Percentiles rank a stretch among this genome's conserved stretches.
Conservation (phyloP, 53 echinoderm and acorn worm species). For the Echinometra lucunter region DNA sequence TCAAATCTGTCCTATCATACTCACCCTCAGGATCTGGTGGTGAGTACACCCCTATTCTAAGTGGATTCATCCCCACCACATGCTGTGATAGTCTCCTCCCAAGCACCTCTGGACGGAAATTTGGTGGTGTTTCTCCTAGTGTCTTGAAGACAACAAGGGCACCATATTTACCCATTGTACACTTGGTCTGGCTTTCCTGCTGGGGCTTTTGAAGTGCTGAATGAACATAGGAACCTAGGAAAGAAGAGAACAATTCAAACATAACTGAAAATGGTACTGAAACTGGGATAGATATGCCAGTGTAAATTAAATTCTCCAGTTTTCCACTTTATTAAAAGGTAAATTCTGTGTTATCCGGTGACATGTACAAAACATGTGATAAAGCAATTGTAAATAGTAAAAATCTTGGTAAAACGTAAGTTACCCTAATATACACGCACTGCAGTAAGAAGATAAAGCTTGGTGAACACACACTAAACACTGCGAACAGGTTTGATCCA, state of each 20-base stretch:
- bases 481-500: too few relatives aligned
- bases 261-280: not conserved
- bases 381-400: too few relatives aligned
- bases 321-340: too few relatives aligned
- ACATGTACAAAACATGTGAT: too few relatives aligned
- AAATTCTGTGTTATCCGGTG: too few relatives aligned
- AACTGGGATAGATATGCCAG: not conserved
- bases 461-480: too few relatives aligned
- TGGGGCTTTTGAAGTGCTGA: slow-evolving; percentile 80
- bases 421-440: too few relatives aligned
- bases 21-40: slow-evolving; percentile 78
- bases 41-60: slow-evolving; percentile 82
- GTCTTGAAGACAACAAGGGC: slow-evolving; percentile 87
- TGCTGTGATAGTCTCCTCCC: slow-evolving; percentile 93
- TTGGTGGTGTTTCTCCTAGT: slow-evolving; percentile 68
- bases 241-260: not conserved
- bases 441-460: too few relatives aligned
- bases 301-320: too few relatives aligned
- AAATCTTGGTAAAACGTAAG: too few relatives aligned
- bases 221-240: slow-evolving; percentile 92
- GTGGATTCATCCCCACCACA: slow-evolving; percentile 97
- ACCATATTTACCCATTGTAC: slow-evolving; percentile 86
- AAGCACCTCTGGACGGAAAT: slow-evolving; percentile 77
- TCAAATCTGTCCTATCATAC: not conserved
- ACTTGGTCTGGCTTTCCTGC: slow-evolving; percentile 56